phyloP scores from a whole-genome alignment of 1,140 invertebrate species.

The Drosophila nigrodunni region DNA sequence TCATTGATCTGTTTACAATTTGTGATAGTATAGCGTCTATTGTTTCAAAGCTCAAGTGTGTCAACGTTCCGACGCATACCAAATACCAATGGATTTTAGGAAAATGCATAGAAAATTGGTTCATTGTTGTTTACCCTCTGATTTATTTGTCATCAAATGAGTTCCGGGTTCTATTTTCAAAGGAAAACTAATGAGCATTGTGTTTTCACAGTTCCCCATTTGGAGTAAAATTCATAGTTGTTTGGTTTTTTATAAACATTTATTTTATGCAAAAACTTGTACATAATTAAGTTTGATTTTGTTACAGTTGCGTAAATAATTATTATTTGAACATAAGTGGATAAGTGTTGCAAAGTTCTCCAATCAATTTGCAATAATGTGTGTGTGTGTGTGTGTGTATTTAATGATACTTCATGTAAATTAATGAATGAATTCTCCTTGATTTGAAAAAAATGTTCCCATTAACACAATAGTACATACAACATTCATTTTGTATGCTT shows the following conservation, averaged over 20 bases:
- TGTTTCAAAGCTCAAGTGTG: not conserved
- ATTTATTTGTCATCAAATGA: not conserved
- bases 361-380: constrained; percentile 26
- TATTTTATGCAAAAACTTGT: constrained; percentile 77
- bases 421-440: constrained; percentile 43
- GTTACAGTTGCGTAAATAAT: constrained; percentile 49
- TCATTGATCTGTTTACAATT: not conserved
- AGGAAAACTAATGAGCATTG: too few species aligned
- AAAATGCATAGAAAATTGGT: not conserved
- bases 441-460: constrained; percentile 41
- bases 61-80: not conserved
- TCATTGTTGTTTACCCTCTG: not conserved
- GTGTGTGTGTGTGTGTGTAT: not conserved
- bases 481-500: constrained; percentile 53
- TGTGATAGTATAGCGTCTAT: not conserved
- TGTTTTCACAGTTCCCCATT: not conserved
- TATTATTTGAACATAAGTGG: constrained; percentile 50
- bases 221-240: not conserved
- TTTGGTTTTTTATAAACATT: constrained; percentile 74
- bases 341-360: constrained; percentile 33
- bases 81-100: not conserved
- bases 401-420: constrained; percentile 1
- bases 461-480: constrained; percentile 51
- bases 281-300: constrained; percentile 60
- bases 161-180: not conserved